Evolutionary conservation across 64 coral and sea anemone species (phyloP), one percentile per base, ranked within the genome.

Genomic region (Exaiptasia diaphana): DNA sequence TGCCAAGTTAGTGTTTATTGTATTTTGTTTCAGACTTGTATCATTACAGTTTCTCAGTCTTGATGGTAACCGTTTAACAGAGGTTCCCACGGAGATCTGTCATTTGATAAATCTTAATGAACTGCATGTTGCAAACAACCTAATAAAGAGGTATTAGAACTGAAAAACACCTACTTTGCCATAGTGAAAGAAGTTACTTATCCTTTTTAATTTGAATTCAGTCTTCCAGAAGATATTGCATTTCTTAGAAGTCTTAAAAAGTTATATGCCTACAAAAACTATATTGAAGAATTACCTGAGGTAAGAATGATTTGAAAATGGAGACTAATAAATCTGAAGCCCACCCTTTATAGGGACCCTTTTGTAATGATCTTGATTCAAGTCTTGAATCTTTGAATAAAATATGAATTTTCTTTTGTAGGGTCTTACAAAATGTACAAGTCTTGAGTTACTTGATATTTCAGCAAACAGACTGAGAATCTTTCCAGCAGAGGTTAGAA

Each of bases 271-370:
- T 80, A 93, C 48, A 99, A 92, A 70, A 99, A 99, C 69, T 88
- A 77, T 31, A 99, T 99, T 74, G 84, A 88, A 42, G 94, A 99
- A 56, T 67, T 99, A 18, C 94, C 94, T 37, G 94, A 99, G 90
- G 94, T 99, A 55, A 79, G 41, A 40, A 41, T 6, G 29, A 34
- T 9, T 34, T 46, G 6, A 8, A 8, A 8, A 6, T 46, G 15
- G 43, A 15, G 6, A 15, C 12, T 55, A 55, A 14, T 5, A 55
- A 21, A 14, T 11, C 20, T 3, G 4, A 55, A 1, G 5, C 25
- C 7, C 38, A 36, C 10, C 55, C 21, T 26, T n/a, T n/a, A n/a
- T n/a, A n/a, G n/a, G n/a, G n/a, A n/a, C n/a, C n/a, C n/a, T n/a
- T n/a, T n/a, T n/a, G n/a, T n/a, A n/a, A n/a, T n/a, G n/a, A n/a